These are phyloP conservation scores for Crematogaster levior DNA, from an alignment of 2,888 invertebrate genomes.

Conservation along the genomic window DNA sequence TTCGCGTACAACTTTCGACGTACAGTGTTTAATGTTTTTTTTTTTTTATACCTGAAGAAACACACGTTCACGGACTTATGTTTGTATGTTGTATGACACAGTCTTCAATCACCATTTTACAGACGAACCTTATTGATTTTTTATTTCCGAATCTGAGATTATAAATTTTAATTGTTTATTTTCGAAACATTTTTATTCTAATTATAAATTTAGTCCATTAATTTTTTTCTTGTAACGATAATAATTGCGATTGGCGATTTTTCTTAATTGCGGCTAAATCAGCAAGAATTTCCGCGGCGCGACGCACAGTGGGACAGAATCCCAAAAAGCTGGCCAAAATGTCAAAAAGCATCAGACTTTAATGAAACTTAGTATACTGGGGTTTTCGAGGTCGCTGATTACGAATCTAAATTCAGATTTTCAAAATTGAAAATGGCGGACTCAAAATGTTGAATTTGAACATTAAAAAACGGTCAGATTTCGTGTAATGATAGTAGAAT, in stretches of 20 bases:
- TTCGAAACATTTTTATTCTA: neutral
- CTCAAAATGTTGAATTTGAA: no score
- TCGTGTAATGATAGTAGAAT: no score
- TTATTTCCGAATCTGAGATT: neutral
- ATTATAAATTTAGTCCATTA: neutral
- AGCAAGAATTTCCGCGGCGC: neutral
- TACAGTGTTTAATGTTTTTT: neutral
- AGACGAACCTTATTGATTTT: neutral
- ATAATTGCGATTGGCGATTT: no score
- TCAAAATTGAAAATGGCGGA: no score
- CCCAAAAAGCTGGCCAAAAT: no score
- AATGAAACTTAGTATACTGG: no score
- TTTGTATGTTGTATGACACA: neutral
- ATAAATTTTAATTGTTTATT: neutral
- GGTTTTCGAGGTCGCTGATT: no score
- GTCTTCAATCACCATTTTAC: neutral
- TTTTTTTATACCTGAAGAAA: neutral
- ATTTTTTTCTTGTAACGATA: neutral
- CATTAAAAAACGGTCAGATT: no score
- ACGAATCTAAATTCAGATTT: no score
- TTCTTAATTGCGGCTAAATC: neutral
- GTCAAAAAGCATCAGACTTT: no score
- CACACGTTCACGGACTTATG: neutral
- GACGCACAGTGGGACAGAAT: no score
- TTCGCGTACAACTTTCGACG: no score